Base-by-base conservation (phyloP, 2,797 vertebrate genomes). In the Protonibea diacanthus region DNA sequence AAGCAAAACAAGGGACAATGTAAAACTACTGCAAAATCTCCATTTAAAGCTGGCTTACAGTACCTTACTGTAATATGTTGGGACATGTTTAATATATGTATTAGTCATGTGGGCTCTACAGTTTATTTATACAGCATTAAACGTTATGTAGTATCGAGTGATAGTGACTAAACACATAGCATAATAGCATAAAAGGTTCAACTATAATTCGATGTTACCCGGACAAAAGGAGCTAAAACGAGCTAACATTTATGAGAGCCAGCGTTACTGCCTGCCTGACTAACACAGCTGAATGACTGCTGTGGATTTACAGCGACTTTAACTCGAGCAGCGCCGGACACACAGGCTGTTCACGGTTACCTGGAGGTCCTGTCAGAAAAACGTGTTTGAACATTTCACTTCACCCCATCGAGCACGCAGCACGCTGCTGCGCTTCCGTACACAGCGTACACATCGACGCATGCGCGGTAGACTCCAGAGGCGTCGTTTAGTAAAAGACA, bases 291-390 rank as follows among this genome's bases (percentile, higher is more conserved):
- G n/a, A 62, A 62, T 52, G 38, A 56, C 33, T 29, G 15, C 0
- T 61, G 11, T 25, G 51, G 1, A 45, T 68, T 59, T 29, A 63
- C 29, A 38, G 4, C 6, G 0, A 49, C 44, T 56, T 68, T 8
- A 29, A 7, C 6, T n/a, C 25, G 4, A 47, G 1, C 27, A 56
- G 21, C 10, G 14, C 15, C 1, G 6, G 0, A 11, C 4, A 6
- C 21, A 5, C 15, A 3, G n/a, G 2, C 2, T 25, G 51, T 40
- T 0, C 1, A 5, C 2, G 21, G 20, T 92, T 96, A 97, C 97
- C 96, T 94, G 97, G 96, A 56, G 94, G 90, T 87, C 97, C 96
- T 5, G 96, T 97, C 48, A 97, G 81, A 71, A 97, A 96, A 75
- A 97, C 94, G 85, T 97, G 96, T 76, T 91, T 95, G 18, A 88